Evolutionary conservation across 2,797 vertebrate species (phyloP), one percentile per base, ranked within the genome.

Genomic region (Pogonophryne albipinna): DNA sequence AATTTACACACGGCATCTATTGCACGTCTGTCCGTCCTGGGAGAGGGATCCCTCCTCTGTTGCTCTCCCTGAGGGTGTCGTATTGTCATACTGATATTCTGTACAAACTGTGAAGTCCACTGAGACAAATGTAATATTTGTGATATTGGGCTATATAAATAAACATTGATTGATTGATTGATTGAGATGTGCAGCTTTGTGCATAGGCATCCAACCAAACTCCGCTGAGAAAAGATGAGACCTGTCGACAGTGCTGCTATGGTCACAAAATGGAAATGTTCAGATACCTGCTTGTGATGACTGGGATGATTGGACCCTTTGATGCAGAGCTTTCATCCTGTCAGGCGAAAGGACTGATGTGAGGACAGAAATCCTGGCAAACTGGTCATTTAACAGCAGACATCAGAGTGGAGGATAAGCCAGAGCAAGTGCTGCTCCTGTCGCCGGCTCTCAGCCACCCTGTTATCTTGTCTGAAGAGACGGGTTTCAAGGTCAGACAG

Each of bases 341-440:
- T 67, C 79, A 65, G 78, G 67, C 65, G 63, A 52, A 59, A 71
- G 51, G 51, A 50, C 64, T 55, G 71, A 79, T 65, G 68, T 23
- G 44, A 81, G 63, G 80, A 76, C 44, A 76, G 57, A 87, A 80
- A 84, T 71, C 59, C 50, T 0, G 12, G 55, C 19, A 47, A 88
- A 76, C 56, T 63, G 71, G 67, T 69, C 69, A 82, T 89, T 86
- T 87, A 86, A 80, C 74, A 42, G 58, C 38, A 61, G 60, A 86
- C 75, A 78, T 70, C 68, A 78, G 66, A 74, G 65, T n/a, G 0
- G 71, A 55, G 74, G 77, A 85, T 71, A 79, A 61, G 70, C 45
- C 60, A 19, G 74, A 67, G 27, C 42, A 47, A 69, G 80, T 27
- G 45, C 65, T 78, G 79, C 78, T 73, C 41, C 74, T 52, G 73